phyloP scores from a whole-genome alignment of 92 coral and sea anemone species.

The Paramuricea clavata region DNA sequence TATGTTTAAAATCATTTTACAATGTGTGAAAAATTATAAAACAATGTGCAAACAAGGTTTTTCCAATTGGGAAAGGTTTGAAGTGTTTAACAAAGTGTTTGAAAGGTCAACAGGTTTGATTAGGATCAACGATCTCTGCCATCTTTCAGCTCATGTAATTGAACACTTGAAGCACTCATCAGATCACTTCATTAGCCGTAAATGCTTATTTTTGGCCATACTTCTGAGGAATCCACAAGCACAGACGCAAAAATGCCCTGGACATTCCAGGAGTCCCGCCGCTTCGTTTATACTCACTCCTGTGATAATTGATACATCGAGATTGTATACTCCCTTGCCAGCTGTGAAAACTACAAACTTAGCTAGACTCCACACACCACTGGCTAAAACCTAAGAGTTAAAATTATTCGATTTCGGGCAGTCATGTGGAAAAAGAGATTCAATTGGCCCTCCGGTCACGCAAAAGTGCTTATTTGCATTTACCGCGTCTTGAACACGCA shows the following conservation, averaged over 20 bases:
- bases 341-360: slow-evolving; percentile 47
- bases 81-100: slow-evolving; percentile 32
- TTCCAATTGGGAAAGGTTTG: not conserved
- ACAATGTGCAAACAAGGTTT: not conserved
- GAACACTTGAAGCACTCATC: slow-evolving; percentile 58
- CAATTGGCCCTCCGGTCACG: slow-evolving; percentile 34
- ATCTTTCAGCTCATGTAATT: slow-evolving; percentile 50
- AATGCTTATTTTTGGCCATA: slow-evolving; percentile 47
- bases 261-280: slow-evolving; percentile 50
- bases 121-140: slow-evolving; percentile 30
- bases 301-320: slow-evolving; percentile 49
- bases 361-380: not conserved
- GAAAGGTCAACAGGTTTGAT: slow-evolving; percentile 10
- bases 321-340: slow-evolving; percentile 28
- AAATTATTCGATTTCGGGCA: not conserved
- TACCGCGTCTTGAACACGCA: slow-evolving; percentile 31
- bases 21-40: not conserved
- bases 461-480: slow-evolving; percentile 9
- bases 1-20: not conserved
- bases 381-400: not conserved
- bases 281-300: slow-evolving; percentile 47
- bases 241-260: slow-evolving; percentile 50
- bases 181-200: slow-evolving; percentile 50
- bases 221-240: not conserved
- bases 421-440: not conserved